phyloP scores from a whole-genome alignment of 2,888 invertebrate species.

The Cerastis leucographa region DNA sequence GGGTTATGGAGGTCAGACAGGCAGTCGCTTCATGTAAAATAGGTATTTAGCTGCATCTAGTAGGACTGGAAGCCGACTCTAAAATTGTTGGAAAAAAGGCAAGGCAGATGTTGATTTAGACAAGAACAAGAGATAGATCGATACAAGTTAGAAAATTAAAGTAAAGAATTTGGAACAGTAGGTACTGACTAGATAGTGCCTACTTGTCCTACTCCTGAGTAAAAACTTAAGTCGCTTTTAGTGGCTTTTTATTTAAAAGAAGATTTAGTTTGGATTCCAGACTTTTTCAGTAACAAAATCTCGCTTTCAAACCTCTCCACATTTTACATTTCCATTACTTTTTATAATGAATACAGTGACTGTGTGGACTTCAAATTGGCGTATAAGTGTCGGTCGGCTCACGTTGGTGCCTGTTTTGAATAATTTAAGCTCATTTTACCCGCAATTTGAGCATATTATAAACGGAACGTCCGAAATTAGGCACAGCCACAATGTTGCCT shows the following conservation, averaged over 20 bases:
- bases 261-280: conserved; percentile 5
- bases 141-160: too few species aligned
- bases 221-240: neutral
- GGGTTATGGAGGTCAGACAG: too few species aligned
- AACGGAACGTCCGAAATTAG: conserved; percentile 69
- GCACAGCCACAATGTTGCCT: conserved; percentile 40
- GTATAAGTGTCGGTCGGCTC: conserved; percentile 62
- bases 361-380: conserved; percentile 60
- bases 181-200: neutral
- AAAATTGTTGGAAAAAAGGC: too few species aligned
- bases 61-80: too few species aligned
- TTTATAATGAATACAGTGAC: conserved; percentile 56
- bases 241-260: conserved; percentile 12
- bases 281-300: conserved; percentile 26
- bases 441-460: conserved; percentile 81
- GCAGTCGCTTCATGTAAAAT: too few species aligned
- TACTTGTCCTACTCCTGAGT: neutral
- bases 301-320: conserved; percentile 8
- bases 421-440: conserved; percentile 68
- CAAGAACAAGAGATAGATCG: too few species aligned
- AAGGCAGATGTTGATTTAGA: too few species aligned
- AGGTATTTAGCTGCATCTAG: too few species aligned
- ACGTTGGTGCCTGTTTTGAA: conserved; percentile 68
- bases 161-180: too few species aligned
- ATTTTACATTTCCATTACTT: conserved; percentile 52